Conservation (phyloP, 2,888 invertebrate genomes). For the Nymphalis urticae region DNA sequence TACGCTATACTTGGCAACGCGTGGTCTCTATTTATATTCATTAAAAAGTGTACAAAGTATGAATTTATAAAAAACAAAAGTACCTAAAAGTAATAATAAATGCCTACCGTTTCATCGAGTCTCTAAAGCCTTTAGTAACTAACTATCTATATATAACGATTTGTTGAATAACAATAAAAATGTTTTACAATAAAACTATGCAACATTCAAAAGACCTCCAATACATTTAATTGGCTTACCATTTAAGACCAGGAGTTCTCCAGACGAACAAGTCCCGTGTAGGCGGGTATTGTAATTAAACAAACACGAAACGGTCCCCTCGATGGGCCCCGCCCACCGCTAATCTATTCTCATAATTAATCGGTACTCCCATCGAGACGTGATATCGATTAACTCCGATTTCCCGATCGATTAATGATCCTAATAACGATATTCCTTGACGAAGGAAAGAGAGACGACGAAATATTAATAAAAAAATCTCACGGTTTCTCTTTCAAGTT, state of each 20-base stretch:
- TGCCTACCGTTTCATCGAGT: too few relatives aligned
- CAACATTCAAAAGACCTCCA: slow-evolving; percentile 17
- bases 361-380: slow-evolving; percentile 52
- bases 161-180: background rate
- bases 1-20: too few relatives aligned
- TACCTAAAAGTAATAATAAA: too few relatives aligned
- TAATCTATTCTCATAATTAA: slow-evolving; percentile 74
- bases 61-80: too few relatives aligned
- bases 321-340: slow-evolving; percentile 65
- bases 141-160: background rate
- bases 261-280: slow-evolving; percentile 51
- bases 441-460: background rate
- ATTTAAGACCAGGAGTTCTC: slow-evolving; percentile 39
- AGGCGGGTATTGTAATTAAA: slow-evolving; percentile 68
- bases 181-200: background rate
- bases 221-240: slow-evolving; percentile 28
- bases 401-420: slow-evolving; percentile 47
- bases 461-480: background rate
- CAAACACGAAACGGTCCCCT: slow-evolving; percentile 66
- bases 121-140: background rate
- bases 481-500: background rate
- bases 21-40: too few relatives aligned
- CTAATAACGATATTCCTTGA: slow-evolving; percentile 35
- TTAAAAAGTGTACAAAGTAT: too few relatives aligned
- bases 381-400: slow-evolving; percentile 57